phyloP scores from a whole-genome alignment of 2,113 vertebrate species.

The Mastomys coucha region DNA sequence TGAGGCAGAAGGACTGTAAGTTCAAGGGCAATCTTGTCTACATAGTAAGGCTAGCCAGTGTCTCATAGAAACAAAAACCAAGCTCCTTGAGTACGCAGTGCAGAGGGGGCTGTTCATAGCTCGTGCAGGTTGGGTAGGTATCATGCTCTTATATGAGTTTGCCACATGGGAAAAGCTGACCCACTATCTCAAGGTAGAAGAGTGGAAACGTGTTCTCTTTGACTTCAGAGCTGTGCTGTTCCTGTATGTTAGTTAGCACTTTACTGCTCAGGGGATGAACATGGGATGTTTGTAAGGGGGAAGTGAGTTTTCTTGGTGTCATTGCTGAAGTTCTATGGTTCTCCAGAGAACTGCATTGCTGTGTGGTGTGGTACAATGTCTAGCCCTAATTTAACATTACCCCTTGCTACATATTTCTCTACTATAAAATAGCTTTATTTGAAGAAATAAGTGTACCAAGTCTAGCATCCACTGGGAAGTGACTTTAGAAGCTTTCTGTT shows the following conservation, averaged over 20 bases:
- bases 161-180: conserved; percentile 12
- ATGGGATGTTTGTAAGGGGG: conserved; percentile 4
- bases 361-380: background rate
- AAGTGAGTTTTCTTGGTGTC: background rate
- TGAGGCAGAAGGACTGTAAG: background rate
- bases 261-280: background rate
- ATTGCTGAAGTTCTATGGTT: background rate
- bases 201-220: background rate
- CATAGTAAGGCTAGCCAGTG: background rate
- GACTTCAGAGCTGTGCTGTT: background rate
- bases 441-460: background rate
- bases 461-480: conserved; percentile 30
- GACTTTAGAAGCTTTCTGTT: background rate
- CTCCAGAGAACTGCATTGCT: conserved; percentile 21
- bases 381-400: background rate
- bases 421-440: conserved; percentile 16
- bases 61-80: background rate
- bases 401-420: background rate
- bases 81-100: background rate
- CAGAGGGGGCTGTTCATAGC: background rate
- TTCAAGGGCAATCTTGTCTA: background rate
- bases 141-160: background rate
- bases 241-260: background rate
- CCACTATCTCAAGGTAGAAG: background rate
- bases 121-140: background rate